A percentile compares a stretch with the other conserved stretches of the same genome.
Conservation (phyloP, 2,113 vertebrate species). For the Halcyon senegalensis region DNA sequence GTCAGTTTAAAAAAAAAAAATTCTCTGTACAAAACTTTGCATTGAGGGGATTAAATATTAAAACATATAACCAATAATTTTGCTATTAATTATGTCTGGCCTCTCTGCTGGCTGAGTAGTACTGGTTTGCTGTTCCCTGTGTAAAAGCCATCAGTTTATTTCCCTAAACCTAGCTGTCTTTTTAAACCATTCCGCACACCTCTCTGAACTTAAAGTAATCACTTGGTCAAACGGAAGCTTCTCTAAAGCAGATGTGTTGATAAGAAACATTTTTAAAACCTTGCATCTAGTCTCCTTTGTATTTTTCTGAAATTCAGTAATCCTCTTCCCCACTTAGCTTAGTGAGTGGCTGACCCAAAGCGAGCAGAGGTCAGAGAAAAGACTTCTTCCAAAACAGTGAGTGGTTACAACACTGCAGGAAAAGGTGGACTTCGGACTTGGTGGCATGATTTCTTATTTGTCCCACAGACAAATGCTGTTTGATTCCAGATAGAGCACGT, state of each 20-base stretch:
- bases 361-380: constrained; percentile 44
- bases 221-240: constrained; percentile 31
- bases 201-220: neutral
- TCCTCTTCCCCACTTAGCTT: constrained; percentile 42
- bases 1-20: neutral
- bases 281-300: constrained; percentile 42
- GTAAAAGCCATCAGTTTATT: neutral
- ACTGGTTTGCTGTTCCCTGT: neutral
- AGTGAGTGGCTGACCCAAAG: constrained; percentile 55
- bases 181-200: neutral
- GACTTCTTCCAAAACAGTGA: neutral
- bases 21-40: neutral
- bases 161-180: neutral
- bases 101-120: neutral
- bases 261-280: constrained; percentile 37
- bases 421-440: neutral
- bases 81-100: neutral
- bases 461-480: neutral
- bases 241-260: constrained; percentile 27
- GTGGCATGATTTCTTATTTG: neutral
- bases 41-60: neutral
- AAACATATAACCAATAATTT: neutral
- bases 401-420: neutral
- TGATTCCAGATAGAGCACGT: neutral
- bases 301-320: constrained; percentile 63